phyloP scores from a whole-genome alignment of 1,140 invertebrate genomes.

The Listronotus bonariensis region DNA sequence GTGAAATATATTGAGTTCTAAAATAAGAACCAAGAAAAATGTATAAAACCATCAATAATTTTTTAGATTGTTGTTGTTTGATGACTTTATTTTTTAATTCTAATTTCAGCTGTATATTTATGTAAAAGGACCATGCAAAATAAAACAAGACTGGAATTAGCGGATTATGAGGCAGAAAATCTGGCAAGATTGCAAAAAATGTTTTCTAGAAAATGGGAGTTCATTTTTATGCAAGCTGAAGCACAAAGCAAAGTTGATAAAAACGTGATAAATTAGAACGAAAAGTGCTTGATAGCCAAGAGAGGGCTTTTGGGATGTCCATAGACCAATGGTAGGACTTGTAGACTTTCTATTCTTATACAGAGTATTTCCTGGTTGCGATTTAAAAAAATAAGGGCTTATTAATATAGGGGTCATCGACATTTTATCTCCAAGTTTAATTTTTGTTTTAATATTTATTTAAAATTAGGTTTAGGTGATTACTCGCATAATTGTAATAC shows the following conservation, averaged over 20 bases:
- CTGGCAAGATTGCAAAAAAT: slow-evolving; percentile 97
- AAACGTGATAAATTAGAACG: slow-evolving; percentile 97
- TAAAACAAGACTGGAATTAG: slow-evolving; percentile 94
- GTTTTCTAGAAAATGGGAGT: slow-evolving; percentile 99
- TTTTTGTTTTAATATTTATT: no score
- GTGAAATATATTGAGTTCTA: no score
- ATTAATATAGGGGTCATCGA: no score
- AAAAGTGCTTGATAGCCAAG: slow-evolving; percentile 98
- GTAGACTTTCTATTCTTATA: slow-evolving; percentile 1
- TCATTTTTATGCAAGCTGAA: slow-evolving; percentile 98
- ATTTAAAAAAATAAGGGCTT: no score
- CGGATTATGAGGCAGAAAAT: slow-evolving; percentile 98
- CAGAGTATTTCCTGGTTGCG: no score
- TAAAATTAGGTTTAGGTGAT: no score
- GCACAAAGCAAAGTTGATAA: slow-evolving; percentile 93
- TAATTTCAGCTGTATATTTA: slow-evolving; percentile 88
- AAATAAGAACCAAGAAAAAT: no score
- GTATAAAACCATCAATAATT: no score
- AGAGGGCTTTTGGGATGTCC: slow-evolving; percentile 99
- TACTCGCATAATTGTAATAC: no score
- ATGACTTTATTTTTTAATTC: no score
- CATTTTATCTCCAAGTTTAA: no score
- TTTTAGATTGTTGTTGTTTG: no score
- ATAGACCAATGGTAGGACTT: slow-evolving; percentile 87
- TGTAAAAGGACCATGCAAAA: slow-evolving; percentile 99